Conservation (phyloP, 2,888 invertebrate genomes). For the Monochamus alternatus region DNA sequence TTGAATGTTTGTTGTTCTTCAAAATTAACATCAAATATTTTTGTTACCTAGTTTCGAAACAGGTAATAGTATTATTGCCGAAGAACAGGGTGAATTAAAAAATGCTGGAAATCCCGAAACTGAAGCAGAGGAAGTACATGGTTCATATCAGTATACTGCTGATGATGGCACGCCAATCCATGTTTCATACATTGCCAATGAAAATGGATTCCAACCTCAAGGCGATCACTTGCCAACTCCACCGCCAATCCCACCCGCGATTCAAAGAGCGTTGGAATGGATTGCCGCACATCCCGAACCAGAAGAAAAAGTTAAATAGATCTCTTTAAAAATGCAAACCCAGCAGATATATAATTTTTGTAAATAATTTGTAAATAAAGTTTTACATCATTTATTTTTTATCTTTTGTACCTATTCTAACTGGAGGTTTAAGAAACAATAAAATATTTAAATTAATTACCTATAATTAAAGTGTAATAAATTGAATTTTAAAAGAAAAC, state of each 20-base stretch:
- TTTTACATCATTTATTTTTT: background rate
- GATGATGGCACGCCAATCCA: slow-evolving; percentile 64
- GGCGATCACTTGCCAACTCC: slow-evolving; percentile 86
- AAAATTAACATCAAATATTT: too few species aligned
- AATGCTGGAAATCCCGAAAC: slow-evolving; percentile 70
- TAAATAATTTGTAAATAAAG: slow-evolving; percentile 25
- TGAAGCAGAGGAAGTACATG: slow-evolving; percentile 61
- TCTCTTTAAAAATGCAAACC: background rate
- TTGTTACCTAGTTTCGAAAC: slow-evolving; percentile 69
- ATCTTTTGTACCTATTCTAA: too few species aligned
- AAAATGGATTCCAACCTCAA: slow-evolving; percentile 80
- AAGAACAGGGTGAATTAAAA: slow-evolving; percentile 76
- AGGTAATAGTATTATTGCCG: slow-evolving; percentile 75
- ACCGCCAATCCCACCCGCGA: slow-evolving; percentile 85
- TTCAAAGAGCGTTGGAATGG: slow-evolving; percentile 77
- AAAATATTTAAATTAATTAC: too few species aligned
- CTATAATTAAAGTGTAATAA: too few species aligned
- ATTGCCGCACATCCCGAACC: slow-evolving; percentile 48
- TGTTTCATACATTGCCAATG: slow-evolving; percentile 78
- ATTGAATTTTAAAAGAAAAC: too few species aligned
- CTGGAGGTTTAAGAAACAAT: too few species aligned
- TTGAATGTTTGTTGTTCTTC: too few species aligned
- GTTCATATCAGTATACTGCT: slow-evolving; percentile 57
- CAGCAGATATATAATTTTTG: background rate
- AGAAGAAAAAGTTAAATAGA: slow-evolving; percentile 30